These are phyloP conservation scores for Scaptomyza caliginosa DNA, from an alignment of 2,888 invertebrate genomes.

Conservation along the genomic window DNA sequence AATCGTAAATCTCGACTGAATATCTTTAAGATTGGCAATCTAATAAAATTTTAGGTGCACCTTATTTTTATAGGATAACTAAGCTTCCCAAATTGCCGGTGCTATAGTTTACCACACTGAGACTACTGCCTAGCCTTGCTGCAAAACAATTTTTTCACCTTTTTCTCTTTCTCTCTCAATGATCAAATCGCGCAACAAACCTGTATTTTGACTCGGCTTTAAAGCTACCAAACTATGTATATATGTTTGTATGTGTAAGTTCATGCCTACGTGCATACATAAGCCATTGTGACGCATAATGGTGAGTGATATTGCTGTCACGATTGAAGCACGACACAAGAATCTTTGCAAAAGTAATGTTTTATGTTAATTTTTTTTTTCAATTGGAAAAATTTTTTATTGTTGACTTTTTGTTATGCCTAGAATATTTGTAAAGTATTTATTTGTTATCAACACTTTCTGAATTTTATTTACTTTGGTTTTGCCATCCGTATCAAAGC, in stretches of 20 bases:
- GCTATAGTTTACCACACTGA: conserved; percentile 20
- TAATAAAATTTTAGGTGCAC: background rate
- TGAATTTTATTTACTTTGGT: background rate
- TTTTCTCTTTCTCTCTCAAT: conserved; percentile 5
- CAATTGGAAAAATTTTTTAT: background rate
- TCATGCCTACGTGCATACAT: background rate
- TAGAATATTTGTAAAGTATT: no score
- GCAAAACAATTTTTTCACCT: conserved; percentile 13
- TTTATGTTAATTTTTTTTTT: background rate
- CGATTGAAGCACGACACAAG: conserved; percentile 8
- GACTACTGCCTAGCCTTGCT: background rate
- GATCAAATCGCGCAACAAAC: conserved; percentile 30
- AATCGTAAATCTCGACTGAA: background rate
- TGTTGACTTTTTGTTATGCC: background rate
- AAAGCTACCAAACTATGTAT: background rate
- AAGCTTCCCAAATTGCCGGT: background rate
- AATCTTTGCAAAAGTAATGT: background rate
- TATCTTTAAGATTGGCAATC: no score
- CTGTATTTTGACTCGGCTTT: conserved; percentile 37
- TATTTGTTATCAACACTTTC: background rate
- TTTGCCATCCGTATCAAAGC: background rate
- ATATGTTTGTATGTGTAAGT: background rate
- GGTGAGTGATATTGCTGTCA: background rate
- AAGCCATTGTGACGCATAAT: background rate
- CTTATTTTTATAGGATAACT: background rate